Conservation (phyloP, 2,113 vertebrate species). For the Megatriorchis doriae region DNA sequence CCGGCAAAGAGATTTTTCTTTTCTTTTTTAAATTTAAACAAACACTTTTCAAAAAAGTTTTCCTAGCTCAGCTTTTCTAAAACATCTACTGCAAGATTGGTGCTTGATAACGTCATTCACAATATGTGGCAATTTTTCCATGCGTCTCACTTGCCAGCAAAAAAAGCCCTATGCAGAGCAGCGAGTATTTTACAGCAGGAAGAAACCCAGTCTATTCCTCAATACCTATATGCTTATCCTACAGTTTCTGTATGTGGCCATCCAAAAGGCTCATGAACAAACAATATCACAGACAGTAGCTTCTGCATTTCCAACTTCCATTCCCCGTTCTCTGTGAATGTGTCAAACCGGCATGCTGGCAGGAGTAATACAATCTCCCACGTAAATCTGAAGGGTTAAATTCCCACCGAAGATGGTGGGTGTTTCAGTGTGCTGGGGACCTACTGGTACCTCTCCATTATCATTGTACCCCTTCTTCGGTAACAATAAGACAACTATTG, state of each 20-base stretch:
- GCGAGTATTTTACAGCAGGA: background rate
- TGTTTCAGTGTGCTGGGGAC: background rate
- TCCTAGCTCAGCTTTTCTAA: background rate
- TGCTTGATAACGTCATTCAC: background rate
- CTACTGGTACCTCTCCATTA: slow-evolving; percentile 13
- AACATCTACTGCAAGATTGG: background rate
- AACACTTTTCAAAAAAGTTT: background rate
- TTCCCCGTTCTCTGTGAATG: background rate
- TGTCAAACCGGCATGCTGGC: background rate
- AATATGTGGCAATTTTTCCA: background rate
- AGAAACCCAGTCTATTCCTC: background rate
- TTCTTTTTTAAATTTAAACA: background rate
- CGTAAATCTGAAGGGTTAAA: background rate
- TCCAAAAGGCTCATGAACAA: background rate
- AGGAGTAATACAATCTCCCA: background rate
- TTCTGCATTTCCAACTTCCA: background rate
- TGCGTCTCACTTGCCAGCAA: background rate
- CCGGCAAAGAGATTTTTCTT: background rate
- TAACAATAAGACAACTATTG: background rate
- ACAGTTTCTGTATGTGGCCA: background rate
- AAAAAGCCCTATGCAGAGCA: background rate
- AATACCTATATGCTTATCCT: background rate
- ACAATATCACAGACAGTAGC: background rate
- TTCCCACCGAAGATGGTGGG: background rate
- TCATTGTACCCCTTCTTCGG: background rate